These are phyloP conservation scores for Oryzias woworae DNA, from an alignment of 2,113 vertebrate species.

Conservation along the genomic window DNA sequence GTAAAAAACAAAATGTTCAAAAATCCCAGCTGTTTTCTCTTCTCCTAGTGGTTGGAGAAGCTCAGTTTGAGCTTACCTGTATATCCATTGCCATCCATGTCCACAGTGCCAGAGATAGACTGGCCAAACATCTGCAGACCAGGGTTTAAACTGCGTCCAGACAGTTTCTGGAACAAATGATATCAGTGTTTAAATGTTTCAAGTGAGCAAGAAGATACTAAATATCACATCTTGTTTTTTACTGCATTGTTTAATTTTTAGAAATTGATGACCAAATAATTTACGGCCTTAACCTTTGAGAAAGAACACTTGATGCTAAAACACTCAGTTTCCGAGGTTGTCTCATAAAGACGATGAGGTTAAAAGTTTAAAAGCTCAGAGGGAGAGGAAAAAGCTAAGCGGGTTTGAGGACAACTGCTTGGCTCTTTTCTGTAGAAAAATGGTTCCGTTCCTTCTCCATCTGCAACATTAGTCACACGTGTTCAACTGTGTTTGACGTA, in stretches of 20 bases:
- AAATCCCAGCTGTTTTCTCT: background rate
- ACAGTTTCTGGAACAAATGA: constrained; percentile 83
- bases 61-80: constrained; percentile 78
- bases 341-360: too few species aligned
- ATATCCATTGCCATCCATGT: constrained; percentile 98
- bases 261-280: too few species aligned
- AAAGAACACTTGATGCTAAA: too few species aligned
- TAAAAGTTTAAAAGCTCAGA: too few species aligned
- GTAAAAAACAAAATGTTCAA: constrained; percentile 23
- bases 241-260: too few species aligned
- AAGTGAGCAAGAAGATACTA: constrained; percentile 12
- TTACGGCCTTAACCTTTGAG: too few species aligned
- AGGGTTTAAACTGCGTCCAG: constrained; percentile 83
- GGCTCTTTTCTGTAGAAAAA: background rate
- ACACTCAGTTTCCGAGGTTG: too few species aligned
- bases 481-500: too few species aligned
- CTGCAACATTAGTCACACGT: too few species aligned
- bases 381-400: background rate
- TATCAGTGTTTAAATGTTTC: constrained; percentile 42
- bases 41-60: background rate
- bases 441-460: background rate
- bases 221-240: background rate
- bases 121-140: constrained; percentile 94
- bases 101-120: constrained; percentile 92
- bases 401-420: background rate